These are phyloP conservation scores for Iguana delicatissima DNA, from an alignment of 2,797 vertebrate species.

Conservation along the genomic window DNA sequence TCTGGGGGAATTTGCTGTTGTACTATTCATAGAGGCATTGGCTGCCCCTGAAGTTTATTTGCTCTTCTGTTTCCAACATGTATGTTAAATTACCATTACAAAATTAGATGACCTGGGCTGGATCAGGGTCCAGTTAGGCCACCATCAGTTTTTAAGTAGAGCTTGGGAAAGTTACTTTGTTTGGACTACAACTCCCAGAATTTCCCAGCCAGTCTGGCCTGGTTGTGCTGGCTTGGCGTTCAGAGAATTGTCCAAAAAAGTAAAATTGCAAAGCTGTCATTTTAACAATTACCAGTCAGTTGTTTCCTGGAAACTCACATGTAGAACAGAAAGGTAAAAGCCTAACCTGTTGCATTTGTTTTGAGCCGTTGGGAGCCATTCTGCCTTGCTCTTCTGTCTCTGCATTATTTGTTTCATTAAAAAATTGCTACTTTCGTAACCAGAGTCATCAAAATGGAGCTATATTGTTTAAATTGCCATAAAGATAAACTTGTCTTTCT, in stretches of 20 bases:
- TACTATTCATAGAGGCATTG: not conserved
- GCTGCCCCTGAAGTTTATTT: not conserved
- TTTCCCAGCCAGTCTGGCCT: too few relatives aligned
- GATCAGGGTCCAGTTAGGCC: not conserved
- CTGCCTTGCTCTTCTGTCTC: not conserved
- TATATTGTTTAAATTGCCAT: not conserved
- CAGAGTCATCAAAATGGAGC: not conserved
- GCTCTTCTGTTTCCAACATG: slow-evolving; percentile 19
- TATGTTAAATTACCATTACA: slow-evolving; percentile 13
- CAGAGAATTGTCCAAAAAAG: not conserved
- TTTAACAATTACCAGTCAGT: not conserved
- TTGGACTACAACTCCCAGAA: too few relatives aligned
- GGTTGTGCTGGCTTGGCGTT: too few relatives aligned
- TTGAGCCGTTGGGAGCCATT: not conserved
- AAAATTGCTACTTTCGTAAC: not conserved
- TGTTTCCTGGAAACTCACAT: not conserved
- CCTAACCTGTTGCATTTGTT: not conserved
- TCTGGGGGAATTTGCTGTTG: not conserved
- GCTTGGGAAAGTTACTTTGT: too few relatives aligned
- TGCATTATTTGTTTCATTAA: not conserved
- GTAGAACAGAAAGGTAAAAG: slow-evolving; percentile 1
- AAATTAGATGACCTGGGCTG: not conserved
- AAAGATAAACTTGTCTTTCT: not conserved
- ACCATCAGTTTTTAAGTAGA: not conserved
- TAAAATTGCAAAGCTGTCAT: not conserved